Evolutionary conservation across 2,113 vertebrate genomes (phyloP), one percentile per base, ranked within the genome.

Genomic region (Stigmatopora nigra): DNA sequence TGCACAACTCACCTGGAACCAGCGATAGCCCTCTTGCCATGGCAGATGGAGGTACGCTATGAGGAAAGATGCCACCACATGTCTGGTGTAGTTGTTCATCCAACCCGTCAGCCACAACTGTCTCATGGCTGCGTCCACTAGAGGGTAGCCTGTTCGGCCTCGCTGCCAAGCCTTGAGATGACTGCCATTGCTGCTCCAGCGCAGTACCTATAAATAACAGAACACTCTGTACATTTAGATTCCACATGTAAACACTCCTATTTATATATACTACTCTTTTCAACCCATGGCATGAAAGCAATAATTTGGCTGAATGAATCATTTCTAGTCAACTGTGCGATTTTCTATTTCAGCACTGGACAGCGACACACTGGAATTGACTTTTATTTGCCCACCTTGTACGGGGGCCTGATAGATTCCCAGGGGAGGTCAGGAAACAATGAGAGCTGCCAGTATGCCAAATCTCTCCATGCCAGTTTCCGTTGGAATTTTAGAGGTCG

Each of bases 1-100:
- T n/a, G 8, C 8, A 16, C 16, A 17, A 46, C 72, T 73, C 47
- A 88, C 86, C 83, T 89, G 87, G 61, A 90, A 91, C 88, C 88
- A 91, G 75, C 87, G 71, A 68, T 88, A 89, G 36, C 88, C 89
- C 61, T 89, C 89, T 60, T 89, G 86, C 89, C 89, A 90, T 38
- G 88, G 82, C 35, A 89, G 68, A 59, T 90, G 68, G 41, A 91
- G 84, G 68, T 89, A 90, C 2, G 88, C 89, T 5, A 88, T 88
- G 46, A 90, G 87, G 74, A 89, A 90, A 53, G 88, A 90, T 1
- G 88, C 89, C 49, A 90, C 88, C 19, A 88, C 84, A 2, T 89
- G 88, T 73, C 86, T 84, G 80, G 83, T 86, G 80, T 88, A 89
- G 81, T 89, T 88, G 81, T 88, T 90, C 83, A 89, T 88, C 88